Evolutionary conservation across 2,797 vertebrate species (phyloP).

Genomic region (Philypnodon macrostomus): DNA sequence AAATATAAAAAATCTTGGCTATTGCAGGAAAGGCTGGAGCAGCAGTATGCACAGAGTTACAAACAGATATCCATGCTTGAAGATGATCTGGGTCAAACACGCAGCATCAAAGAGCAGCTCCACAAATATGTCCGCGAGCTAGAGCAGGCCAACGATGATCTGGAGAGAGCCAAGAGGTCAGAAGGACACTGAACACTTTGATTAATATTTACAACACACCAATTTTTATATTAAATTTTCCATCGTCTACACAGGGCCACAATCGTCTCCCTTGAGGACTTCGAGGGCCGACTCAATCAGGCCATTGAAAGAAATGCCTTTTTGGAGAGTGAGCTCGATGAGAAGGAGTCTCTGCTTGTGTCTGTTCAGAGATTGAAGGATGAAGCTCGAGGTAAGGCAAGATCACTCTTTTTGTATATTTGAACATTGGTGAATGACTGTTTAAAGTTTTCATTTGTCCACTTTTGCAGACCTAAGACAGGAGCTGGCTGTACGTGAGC

Average conservation of each 20-base stretch:
- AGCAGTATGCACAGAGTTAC: conserved; percentile 94
- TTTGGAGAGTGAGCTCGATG: conserved; percentile 96
- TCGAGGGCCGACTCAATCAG: conserved; percentile 95
- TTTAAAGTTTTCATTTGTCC: conserved; percentile 9
- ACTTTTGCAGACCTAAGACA: conserved; percentile 86
- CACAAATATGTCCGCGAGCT: conserved; percentile 96
- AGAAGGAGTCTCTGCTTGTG: conserved; percentile 94
- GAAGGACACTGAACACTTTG: neutral
- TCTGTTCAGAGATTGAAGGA: conserved; percentile 97
- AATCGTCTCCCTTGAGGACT: conserved; percentile 97
- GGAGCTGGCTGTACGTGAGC: conserved; percentile 91
- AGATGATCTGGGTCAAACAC: conserved; percentile 92
- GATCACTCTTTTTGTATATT: neutral
- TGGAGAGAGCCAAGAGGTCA: conserved; percentile 96
- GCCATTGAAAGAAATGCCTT: conserved; percentile 98
- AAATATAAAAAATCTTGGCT: conserved; percentile 1
- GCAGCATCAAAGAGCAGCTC: conserved; percentile 94
- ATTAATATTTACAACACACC: neutral
- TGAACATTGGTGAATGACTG: neutral
- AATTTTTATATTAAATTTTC: conserved; percentile 3
- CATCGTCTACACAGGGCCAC: conserved; percentile 80
- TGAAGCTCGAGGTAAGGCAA: conserved; percentile 87
- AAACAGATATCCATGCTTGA: conserved; percentile 93
- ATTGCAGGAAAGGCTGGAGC: conserved; percentile 92
- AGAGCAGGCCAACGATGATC: conserved; percentile 96